phyloP scores from a whole-genome alignment of 2,113 vertebrate genomes.

The Passer domesticus region DNA sequence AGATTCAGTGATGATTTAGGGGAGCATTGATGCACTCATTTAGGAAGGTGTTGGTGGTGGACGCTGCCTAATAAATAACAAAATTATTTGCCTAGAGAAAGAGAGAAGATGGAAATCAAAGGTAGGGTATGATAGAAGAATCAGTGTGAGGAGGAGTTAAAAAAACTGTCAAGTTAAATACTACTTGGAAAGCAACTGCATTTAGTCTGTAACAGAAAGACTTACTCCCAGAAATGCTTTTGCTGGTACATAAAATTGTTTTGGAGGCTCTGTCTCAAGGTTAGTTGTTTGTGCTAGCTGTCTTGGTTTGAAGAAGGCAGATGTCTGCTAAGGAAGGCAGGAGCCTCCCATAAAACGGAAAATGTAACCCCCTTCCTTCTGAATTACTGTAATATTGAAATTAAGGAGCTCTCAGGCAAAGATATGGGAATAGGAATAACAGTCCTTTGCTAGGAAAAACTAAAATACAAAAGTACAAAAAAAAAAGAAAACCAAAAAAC shows the following conservation, averaged over 20 bases:
- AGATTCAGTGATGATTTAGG: neutral
- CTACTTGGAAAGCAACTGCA: neutral
- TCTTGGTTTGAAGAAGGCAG: neutral
- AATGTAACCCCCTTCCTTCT: neutral
- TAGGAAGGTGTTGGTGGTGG: neutral
- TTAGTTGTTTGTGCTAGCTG: neutral
- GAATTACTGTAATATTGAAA: neutral
- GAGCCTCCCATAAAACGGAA: neutral
- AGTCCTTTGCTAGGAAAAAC: neutral
- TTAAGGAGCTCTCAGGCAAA: neutral
- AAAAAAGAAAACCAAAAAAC: too few species aligned
- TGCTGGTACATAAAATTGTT: neutral
- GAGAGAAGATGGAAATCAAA: neutral
- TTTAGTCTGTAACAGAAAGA: neutral
- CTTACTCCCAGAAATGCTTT: neutral
- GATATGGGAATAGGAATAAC: neutral
- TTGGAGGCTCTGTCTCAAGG: neutral
- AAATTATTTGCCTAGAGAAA: neutral
- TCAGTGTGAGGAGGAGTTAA: neutral
- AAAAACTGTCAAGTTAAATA: neutral
- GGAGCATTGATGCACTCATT: neutral
- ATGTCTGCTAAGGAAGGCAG: neutral
- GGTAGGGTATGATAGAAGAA: neutral
- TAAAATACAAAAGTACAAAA: too few species aligned
- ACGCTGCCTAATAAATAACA: neutral